A percentile compares a stretch with the other conserved stretches of the same genome.
Conservation (phyloP, 2,888 invertebrate species). For the Cheilosia scutellata region DNA sequence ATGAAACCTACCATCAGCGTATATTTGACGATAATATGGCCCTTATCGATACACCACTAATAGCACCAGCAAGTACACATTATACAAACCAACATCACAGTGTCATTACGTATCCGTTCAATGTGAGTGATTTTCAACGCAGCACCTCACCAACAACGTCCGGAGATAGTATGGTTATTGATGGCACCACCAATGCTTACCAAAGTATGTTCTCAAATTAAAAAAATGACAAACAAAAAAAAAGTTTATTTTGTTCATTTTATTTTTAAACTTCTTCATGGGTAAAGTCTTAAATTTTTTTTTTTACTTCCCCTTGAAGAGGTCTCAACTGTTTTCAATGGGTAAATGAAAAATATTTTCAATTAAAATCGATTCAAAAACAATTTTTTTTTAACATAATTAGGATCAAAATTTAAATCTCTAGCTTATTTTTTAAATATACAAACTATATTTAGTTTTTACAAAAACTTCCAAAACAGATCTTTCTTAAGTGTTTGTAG, state of each 20-base stretch:
- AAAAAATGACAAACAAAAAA: slow-evolving; percentile 14
- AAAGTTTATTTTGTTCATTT: slow-evolving; percentile 16
- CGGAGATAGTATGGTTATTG: slow-evolving; percentile 77
- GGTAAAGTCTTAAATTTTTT: not conserved
- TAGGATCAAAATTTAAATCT: not conserved
- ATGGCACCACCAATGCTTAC: slow-evolving; percentile 82
- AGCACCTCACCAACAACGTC: slow-evolving; percentile 74
- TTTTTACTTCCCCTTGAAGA: not conserved
- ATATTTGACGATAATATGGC: slow-evolving; percentile 84
- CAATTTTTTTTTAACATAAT: not conserved
- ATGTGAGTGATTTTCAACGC: slow-evolving; percentile 84
- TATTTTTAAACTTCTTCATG: slow-evolving; percentile 17
- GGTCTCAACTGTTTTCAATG: not conserved
- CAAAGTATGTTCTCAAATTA: slow-evolving; percentile 83
- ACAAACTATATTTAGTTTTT: slow-evolving; percentile 11
- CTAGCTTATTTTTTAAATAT: slow-evolving; percentile 30
- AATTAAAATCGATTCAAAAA: slow-evolving; percentile 11
- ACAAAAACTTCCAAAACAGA: not conserved
- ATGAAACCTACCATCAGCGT: slow-evolving; percentile 84
- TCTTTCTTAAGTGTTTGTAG: slow-evolving; percentile 72
- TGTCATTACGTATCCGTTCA: slow-evolving; percentile 84
- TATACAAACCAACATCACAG: slow-evolving; percentile 81
- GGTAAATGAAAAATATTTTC: not conserved
- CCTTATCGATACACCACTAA: slow-evolving; percentile 84
- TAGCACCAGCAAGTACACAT: slow-evolving; percentile 82